Conservation (phyloP, 2,888 invertebrate species). For the Hyposoter dolosus region DNA sequence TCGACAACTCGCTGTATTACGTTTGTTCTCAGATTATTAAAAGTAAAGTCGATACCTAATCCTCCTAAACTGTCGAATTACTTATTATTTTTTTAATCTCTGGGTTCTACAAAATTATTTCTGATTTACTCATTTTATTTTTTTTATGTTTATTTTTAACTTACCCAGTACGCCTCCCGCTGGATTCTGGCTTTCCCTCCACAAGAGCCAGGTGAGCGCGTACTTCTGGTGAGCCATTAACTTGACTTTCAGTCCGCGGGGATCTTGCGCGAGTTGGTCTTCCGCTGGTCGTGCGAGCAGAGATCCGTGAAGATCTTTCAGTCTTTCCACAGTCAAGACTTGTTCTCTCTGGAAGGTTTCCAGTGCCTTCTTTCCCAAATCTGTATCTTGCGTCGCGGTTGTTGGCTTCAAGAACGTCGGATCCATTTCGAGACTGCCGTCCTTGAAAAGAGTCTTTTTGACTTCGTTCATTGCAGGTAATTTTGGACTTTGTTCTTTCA, state of each 20-base stretch:
- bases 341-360: conserved; percentile 89
- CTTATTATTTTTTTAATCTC: no score
- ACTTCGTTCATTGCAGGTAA: background rate
- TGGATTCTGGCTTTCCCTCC: conserved; percentile 95
- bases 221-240: conserved; percentile 94
- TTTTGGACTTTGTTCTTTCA: background rate
- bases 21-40: no score
- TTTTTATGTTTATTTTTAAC: conserved; percentile 39
- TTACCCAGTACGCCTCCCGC: conserved; percentile 94
- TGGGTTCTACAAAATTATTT: background rate
- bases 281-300: conserved; percentile 89
- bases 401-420: conserved; percentile 56
- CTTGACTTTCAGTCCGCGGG: conserved; percentile 87
- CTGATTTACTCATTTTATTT: background rate
- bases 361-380: conserved; percentile 86
- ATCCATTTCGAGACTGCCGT: conserved; percentile 41
- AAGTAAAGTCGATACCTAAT: no score
- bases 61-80: no score
- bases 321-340: conserved; percentile 89
- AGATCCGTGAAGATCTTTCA: conserved; percentile 90
- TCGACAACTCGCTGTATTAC: no score
- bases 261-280: conserved; percentile 87
- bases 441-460: conserved; percentile 32
- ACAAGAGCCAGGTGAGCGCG: conserved; percentile 94
- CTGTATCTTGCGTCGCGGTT: conserved; percentile 31